phyloP scores from a whole-genome alignment of 2,888 invertebrate species.

The Caenorhabditis doughertyi region DNA sequence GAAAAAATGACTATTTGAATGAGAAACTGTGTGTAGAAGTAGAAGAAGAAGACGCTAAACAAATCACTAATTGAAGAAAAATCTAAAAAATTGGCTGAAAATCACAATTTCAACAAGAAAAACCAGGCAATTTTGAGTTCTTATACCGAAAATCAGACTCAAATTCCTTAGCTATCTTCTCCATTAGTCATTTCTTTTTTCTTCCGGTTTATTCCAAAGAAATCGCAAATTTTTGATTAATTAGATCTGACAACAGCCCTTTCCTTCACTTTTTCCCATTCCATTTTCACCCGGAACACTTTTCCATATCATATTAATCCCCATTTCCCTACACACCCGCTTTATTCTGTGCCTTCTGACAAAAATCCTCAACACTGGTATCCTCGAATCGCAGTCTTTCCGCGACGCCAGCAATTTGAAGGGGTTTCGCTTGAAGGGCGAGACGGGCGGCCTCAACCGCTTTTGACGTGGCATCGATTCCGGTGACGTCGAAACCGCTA shows the following conservation, averaged over 20 bases:
- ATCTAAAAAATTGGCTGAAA: too few species aligned
- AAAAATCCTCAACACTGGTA: slow-evolving; percentile 59
- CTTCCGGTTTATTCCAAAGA: neutral
- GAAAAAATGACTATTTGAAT: too few species aligned
- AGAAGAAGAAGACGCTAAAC: too few species aligned
- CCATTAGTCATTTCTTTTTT: neutral
- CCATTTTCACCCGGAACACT: neutral
- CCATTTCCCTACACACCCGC: too few species aligned
- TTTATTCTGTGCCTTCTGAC: slow-evolving; percentile 53
- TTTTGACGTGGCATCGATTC: slow-evolving; percentile 78
- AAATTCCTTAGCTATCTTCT: neutral
- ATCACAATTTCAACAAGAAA: too few species aligned
- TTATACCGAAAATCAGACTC: neutral
- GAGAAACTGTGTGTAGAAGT: too few species aligned
- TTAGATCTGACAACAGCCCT: too few species aligned
- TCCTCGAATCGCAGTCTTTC: slow-evolving; percentile 51
- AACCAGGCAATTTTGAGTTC: too few species aligned
- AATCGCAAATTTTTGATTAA: neutral
- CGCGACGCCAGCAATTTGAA: slow-evolving; percentile 24
- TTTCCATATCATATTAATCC: neutral
- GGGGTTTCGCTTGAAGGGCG: slow-evolving; percentile 24
- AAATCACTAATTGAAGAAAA: too few species aligned
- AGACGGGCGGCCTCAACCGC: slow-evolving; percentile 55
- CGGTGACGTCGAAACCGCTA: slow-evolving; percentile 79
- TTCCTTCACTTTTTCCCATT: too few species aligned